These are phyloP conservation scores for Centrocercus urophasianus DNA, from an alignment of 2,113 vertebrate species.

Conservation along the genomic window DNA sequence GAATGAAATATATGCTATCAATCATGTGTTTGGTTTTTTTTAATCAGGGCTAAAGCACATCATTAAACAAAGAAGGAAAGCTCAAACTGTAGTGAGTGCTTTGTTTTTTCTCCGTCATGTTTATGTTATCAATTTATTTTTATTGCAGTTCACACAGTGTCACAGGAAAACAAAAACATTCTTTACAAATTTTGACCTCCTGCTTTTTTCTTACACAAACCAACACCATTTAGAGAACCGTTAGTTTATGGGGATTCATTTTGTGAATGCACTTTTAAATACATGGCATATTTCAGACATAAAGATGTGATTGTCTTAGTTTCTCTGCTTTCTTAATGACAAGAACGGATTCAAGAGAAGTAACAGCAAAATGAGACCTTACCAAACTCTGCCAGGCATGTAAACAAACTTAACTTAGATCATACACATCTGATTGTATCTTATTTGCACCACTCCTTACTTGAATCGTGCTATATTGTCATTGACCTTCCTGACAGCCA, in stretches of 20 bases:
- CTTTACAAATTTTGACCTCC: neutral
- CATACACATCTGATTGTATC: neutral
- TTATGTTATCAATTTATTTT: neutral
- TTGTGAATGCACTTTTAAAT: neutral
- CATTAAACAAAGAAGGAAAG: neutral
- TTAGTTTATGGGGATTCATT: rapidly evolving
- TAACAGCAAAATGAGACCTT: neutral
- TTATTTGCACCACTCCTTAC: neutral
- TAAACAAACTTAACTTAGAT: neutral
- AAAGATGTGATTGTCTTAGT: neutral
- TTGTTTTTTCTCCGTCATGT: neutral
- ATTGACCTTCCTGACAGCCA: neutral
- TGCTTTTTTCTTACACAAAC: neutral
- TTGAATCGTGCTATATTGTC: neutral
- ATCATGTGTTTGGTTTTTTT: neutral
- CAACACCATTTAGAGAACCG: neutral
- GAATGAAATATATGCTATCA: neutral
- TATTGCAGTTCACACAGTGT: neutral
- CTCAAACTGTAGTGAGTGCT: neutral
- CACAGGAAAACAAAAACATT: neutral
- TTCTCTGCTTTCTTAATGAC: neutral
- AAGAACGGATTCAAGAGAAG: neutral
- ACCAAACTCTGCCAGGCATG: neutral
- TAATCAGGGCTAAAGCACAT: neutral
- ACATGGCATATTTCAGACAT: neutral